Evolutionary conservation across 2,888 invertebrate species (phyloP).

Genomic region (Cantharis nigra): DNA sequence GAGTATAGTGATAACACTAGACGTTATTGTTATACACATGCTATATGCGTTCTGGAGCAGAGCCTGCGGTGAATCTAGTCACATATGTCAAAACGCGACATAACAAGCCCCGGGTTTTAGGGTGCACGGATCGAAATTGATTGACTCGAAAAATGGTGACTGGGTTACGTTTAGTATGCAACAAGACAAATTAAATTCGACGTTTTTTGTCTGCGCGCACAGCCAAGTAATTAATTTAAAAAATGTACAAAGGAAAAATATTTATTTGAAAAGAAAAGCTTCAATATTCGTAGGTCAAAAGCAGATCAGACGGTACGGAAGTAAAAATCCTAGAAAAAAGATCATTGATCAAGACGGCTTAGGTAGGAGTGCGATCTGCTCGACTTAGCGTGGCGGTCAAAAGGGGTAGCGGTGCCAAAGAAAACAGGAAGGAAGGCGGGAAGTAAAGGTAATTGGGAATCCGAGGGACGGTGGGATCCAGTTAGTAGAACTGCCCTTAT

Average conservation of each 20-base stretch:
- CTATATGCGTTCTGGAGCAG: slow-evolving; percentile 25
- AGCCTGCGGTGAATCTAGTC: slow-evolving; percentile 38
- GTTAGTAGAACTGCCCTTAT: slow-evolving; percentile 44
- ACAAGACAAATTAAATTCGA: neutral
- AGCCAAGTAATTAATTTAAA: neutral
- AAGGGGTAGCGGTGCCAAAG: slow-evolving; percentile 16
- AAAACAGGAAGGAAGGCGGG: slow-evolving; percentile 35
- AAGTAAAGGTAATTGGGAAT: slow-evolving; percentile 42
- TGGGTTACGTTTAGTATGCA: neutral
- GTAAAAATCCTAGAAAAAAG: slow-evolving; percentile 37
- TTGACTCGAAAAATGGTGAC: slow-evolving; percentile 17
- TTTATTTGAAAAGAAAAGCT: neutral
- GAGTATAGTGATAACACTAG: slow-evolving; percentile 32
- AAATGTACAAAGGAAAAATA: neutral
- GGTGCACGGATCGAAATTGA: slow-evolving; percentile 16
- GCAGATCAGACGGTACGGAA: slow-evolving; percentile 33
- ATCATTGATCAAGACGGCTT: slow-evolving; percentile 40
- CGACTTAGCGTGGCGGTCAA: slow-evolving; percentile 28
- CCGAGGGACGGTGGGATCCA: slow-evolving; percentile 32
- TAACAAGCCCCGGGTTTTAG: slow-evolving; percentile 22
- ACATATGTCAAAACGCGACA: slow-evolving; percentile 39
- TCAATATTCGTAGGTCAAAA: slow-evolving; percentile 21
- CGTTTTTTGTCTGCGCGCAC: neutral
- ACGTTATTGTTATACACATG: slow-evolving; percentile 32
- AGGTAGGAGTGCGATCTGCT: slow-evolving; percentile 27